These are phyloP conservation scores for Seira ritae DNA, from an alignment of 2,888 invertebrate species.

Conservation along the genomic window DNA sequence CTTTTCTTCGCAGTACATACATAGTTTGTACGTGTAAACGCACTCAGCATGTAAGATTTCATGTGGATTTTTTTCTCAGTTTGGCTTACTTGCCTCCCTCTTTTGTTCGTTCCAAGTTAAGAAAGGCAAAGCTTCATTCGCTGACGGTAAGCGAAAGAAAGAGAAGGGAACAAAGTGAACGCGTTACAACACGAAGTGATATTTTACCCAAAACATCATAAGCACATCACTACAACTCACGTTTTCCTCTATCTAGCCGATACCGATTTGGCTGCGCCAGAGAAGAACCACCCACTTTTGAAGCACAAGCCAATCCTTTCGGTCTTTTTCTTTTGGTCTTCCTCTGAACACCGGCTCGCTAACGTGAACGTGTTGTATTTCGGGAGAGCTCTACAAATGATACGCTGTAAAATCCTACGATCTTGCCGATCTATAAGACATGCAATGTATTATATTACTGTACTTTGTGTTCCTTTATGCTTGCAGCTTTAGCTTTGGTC, in stretches of 20 bases:
- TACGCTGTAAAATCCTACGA: not conserved
- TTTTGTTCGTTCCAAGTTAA: not conserved
- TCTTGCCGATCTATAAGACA: conserved; percentile 22
- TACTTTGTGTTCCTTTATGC: too few relatives aligned
- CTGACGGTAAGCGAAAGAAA: not conserved
- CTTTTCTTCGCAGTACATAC: conserved; percentile 4
- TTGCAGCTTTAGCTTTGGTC: conserved; percentile 11
- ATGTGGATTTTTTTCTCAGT: too few relatives aligned
- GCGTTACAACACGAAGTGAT: not conserved
- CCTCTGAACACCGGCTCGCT: conserved; percentile 52
- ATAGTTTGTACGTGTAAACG: not conserved
- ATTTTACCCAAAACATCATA: conserved; percentile 56
- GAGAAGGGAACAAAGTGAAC: not conserved
- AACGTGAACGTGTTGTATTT: conserved; percentile 51
- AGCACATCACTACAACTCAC: conserved; percentile 52
- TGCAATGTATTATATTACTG: not conserved
- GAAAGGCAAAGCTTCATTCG: conserved; percentile 22
- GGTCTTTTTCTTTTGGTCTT: conserved; percentile 58
- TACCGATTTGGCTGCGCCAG: conserved; percentile 60
- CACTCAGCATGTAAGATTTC: not conserved
- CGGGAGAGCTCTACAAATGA: not conserved
- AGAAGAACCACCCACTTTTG: conserved; percentile 71
- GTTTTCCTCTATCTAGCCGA: conserved; percentile 49
- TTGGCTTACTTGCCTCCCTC: too few relatives aligned
- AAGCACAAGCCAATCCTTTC: conserved; percentile 71